A percentile compares a stretch with the other conserved stretches of the same genome.
Conservation (phyloP, 2,113 vertebrate genomes). For the Arizona elegans region DNA sequence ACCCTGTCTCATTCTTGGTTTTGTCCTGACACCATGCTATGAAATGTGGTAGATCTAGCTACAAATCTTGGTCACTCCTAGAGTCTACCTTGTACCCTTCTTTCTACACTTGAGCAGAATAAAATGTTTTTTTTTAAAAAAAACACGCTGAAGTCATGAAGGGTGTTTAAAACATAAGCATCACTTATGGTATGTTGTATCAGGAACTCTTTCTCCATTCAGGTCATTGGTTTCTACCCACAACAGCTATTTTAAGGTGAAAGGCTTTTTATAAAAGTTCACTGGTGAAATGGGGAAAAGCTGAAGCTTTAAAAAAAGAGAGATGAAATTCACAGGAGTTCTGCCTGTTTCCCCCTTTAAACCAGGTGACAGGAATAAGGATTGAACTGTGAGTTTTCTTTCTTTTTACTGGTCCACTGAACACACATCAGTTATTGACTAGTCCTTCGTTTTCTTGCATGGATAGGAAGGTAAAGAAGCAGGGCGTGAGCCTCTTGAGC, state of each 20-base stretch:
- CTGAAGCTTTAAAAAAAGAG: background rate
- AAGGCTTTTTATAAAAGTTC: background rate
- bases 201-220: background rate
- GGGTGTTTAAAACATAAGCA: background rate
- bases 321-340: background rate
- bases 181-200: background rate
- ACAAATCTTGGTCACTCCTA: background rate
- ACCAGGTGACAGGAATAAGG: background rate
- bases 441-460: background rate
- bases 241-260: background rate
- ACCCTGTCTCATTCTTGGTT: background rate
- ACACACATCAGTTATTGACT: background rate
- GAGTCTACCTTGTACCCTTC: background rate
- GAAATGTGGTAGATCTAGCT: background rate
- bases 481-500: background rate
- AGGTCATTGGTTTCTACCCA: background rate
- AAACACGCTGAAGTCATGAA: background rate
- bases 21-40: background rate
- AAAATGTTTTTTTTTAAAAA: background rate
- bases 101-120: background rate
- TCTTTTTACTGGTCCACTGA: background rate
- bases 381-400: background rate
- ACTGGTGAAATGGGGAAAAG: background rate
- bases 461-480: background rate
- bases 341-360: background rate